Base-by-base conservation (phyloP, 2,113 vertebrate species). In the Tichodroma muraria region DNA sequence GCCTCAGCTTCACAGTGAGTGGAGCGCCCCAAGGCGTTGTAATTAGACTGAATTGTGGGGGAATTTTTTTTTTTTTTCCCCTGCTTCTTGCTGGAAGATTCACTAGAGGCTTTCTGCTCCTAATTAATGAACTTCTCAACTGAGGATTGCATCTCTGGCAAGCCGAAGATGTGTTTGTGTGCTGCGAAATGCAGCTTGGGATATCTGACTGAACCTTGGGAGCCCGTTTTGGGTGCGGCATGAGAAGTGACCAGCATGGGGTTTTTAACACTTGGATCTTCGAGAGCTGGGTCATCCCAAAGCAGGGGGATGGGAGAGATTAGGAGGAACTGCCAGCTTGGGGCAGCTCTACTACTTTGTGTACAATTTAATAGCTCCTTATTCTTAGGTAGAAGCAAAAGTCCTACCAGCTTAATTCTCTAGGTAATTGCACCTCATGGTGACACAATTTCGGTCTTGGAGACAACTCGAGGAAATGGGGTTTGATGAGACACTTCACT, bases 11-110 rank as follows among this genome's bases (percentile, higher is more conserved):
- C 93, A 83, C 33, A 94, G 88, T 6, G 10, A 49, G 37, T 61
- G 42, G 71, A 92, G 47, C 0, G 19, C 94, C 95, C 69, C 1
- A 16, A 77, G 96, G 95, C 4, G 0, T 24, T 77, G 68, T 75
- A 94, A 90, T 93, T 96, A 94, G 25, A 22, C 35, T 70, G 85
- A 85, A 88, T 85, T 77, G 70, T 80, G 54, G 90, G 87, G 84
- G 83, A 42, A 5, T 31, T 52, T 75, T 45, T 37, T 66, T 70
- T 27, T 47, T 27, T 30, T 1, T 4, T 40, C 40, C 3, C 27
- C 13, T 81, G 52, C 38, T 93, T 90, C 70, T 89, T 53, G 38
- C 68, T 88, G 68, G 64, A 79, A 78, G 92, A 88, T 78, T 86
- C 80, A 56, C 82, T 72, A n/a, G 85, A 93, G 93, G 81, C 79